Evolutionary conservation across 1,140 invertebrate species (phyloP), one percentile per base, ranked within the genome.

Genomic region (Pteromalus puparum): DNA sequence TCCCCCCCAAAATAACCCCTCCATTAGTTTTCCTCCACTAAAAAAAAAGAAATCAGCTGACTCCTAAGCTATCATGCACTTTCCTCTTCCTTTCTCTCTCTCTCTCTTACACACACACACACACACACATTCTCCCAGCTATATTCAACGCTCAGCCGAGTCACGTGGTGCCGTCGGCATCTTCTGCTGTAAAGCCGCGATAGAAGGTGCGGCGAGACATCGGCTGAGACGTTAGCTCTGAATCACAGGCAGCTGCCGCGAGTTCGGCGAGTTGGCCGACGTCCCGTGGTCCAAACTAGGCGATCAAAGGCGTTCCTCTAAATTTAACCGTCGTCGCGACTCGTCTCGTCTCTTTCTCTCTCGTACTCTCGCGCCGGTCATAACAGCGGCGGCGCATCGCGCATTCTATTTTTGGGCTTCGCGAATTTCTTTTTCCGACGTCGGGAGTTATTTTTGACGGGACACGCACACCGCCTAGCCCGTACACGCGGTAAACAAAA

Each of bases 281-380:
- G 83, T 89, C 90, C 88, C 89, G 86, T 84, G 87, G 80, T 89
- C 90, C 90, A 91, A 91, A 91, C 89, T 91, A 90, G 90, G 90
- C 85, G 88, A 88, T 91, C 88, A 90, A 91, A 91, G 87, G 81
- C 78, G 53, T 53, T 24, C 28, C 61, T 76, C 67, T 53, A n/a
- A 78, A 83, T 42, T 87, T 87, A 86, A 72, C 80, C 67, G 15
- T 70, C 67, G 67, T 30, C 67, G 67, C 67, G 53, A 61, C 53
- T 61, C 79, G n/a, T 72, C 70, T 28, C 70, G 7, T 53, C 10
- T 18, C 48, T 53, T 53, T 42, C 38, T 42, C 9, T 42, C 30
- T 34, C 30, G 10, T 21, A 13, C 26, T 70, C n/a, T 13, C 68
- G 70, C 30, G 70, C 34, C 67, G 34, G 30, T 30, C 72, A 74